A percentile compares a stretch with the other conserved stretches of the same genome.
These are phyloP conservation scores for Trisateles emortualis DNA, from an alignment of 2,888 invertebrate species.

Conservation along the genomic window DNA sequence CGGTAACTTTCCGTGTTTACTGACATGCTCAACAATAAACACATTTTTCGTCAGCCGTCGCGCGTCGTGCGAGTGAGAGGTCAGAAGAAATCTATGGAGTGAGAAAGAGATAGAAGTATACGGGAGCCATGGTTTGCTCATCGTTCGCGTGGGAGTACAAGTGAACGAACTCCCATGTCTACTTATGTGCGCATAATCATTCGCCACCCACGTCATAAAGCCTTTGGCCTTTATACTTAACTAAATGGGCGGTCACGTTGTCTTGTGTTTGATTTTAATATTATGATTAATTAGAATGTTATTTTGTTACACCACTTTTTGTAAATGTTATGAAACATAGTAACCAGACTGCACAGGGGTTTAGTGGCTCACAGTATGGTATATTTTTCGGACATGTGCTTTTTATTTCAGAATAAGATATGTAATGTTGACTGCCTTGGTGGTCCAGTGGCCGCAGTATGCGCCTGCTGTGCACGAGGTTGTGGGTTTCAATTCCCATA, in stretches of 20 bases:
- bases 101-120: neutral
- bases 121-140: conserved; percentile 18
- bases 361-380: too few relatives aligned
- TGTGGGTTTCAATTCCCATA: too few relatives aligned
- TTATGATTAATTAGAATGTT: conserved; percentile 16
- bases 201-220: conserved; percentile 44
- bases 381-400: too few relatives aligned
- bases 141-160: conserved; percentile 49
- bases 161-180: conserved; percentile 45
- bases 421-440: too few relatives aligned
- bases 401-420: too few relatives aligned
- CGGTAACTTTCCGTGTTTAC: too few relatives aligned
- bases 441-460: too few relatives aligned
- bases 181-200: conserved; percentile 34
- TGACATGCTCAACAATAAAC: too few relatives aligned
- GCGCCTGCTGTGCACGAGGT: too few relatives aligned
- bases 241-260: conserved; percentile 25
- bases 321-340: neutral
- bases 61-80: neutral
- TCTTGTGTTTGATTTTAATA: conserved; percentile 14
- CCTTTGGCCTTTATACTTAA: conserved; percentile 15
- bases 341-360: too few relatives aligned
- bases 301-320: neutral
- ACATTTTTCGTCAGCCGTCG: too few relatives aligned
- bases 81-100: neutral